Evolutionary conservation across 2,113 vertebrate genomes (phyloP).

Genomic region (Sinocyclocheilus grahami): DNA sequence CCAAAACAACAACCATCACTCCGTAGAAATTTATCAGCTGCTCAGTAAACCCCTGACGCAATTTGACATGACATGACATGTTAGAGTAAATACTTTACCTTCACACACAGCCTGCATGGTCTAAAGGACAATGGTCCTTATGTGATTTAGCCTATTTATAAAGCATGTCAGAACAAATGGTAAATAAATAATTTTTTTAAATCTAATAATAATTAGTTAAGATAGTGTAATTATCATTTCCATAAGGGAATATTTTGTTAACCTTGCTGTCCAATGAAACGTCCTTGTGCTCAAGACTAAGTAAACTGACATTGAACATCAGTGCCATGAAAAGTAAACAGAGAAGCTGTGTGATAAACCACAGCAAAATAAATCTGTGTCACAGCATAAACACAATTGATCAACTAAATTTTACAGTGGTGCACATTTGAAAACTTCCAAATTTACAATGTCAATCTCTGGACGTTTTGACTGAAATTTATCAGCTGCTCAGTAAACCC

Average conservation of each 20-base stretch:
- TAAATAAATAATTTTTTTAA: neutral
- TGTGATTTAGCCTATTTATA: neutral
- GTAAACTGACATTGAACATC: conserved; percentile 47
- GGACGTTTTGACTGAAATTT: neutral
- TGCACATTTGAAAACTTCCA: neutral
- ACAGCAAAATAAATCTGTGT: neutral
- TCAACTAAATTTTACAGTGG: neutral
- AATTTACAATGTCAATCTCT: neutral
- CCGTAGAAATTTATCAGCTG: neutral
- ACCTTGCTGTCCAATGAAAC: conserved; percentile 58
- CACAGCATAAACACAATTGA: neutral
- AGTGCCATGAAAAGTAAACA: conserved; percentile 37
- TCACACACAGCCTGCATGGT: neutral
- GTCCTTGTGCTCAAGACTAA: conserved; percentile 48
- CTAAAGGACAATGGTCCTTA: neutral
- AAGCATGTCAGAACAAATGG: neutral
- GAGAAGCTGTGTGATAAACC: neutral
- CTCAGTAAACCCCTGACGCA: neutral
- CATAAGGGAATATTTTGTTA: conserved; percentile 58
- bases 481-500: neutral
- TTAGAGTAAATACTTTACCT: neutral
- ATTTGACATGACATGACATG: conserved; percentile 8
- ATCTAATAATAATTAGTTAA: neutral
- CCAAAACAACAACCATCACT: conserved; percentile 14
- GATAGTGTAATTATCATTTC: neutral